Base-by-base conservation (phyloP, 2,797 vertebrate genomes). In the Melanotaenia maccullochi region DNA sequence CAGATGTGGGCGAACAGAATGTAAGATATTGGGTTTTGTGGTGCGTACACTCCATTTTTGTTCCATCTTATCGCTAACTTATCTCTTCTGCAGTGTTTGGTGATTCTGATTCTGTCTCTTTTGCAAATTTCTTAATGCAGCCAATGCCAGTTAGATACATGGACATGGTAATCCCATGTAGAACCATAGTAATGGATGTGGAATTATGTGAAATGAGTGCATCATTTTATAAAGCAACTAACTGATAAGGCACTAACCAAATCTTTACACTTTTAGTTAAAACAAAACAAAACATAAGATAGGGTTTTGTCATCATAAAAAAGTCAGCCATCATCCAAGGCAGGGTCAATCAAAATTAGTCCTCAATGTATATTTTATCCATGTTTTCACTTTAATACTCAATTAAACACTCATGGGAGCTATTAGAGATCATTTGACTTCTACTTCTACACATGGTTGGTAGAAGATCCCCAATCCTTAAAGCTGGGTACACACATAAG, bases 1-100 rank as follows among this genome's bases (percentile, higher is more conserved):
- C 65, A n/a, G 32, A 71, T 42, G 2, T 32, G 12, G 16, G 47
- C 42, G 58, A 81, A 76, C 22, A 1, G 30, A 72, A 56, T 64
- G 55, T 18, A 42, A 40, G 33, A 35, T 76, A 61, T 71, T 16
- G 5, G 44, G n/a, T 56, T 77, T 60, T 59, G 55, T 38, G 36
- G 11, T 65, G 67, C 22, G 16, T 60, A 25, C 49, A 24, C 47
- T 55, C 12, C 1, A 63, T 22, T 59, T 64, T 13, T 73, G 20
- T 28, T 67, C 30, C 32, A 33, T 65, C 5, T 4, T 7, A 77
- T 71, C 25, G 65, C 16, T 20, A 20, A 25, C 13, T 59, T 22
- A 78, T 47, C 54, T 57, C 20, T 54, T 65, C 11, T 20, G 49
- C 44, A 2, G n/a, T 40, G 25, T 76, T 11, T 44, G 25, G 3